phyloP scores from a whole-genome alignment of 2,888 invertebrate genomes.

The Leptura quadrifasciata region DNA sequence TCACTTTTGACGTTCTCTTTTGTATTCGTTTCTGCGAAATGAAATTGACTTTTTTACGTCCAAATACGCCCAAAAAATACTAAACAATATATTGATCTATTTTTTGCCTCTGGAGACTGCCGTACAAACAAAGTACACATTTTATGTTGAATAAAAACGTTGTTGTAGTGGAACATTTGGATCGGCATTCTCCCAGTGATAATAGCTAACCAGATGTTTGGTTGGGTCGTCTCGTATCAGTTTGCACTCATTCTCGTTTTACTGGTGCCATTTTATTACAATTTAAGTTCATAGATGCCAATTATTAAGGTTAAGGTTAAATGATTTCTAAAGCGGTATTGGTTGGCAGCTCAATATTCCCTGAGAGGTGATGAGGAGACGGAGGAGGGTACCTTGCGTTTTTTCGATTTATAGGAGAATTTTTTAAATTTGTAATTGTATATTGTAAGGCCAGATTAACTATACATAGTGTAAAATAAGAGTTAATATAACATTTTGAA shows the following conservation, averaged over 20 bases:
- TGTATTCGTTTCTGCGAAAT: too few relatives aligned
- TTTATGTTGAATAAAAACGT: too few relatives aligned
- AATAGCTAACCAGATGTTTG: not conserved
- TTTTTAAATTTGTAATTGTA: conserved; percentile 68
- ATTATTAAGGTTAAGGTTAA: conserved; percentile 58
- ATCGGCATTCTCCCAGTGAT: not conserved
- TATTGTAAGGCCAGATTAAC: conserved; percentile 66
- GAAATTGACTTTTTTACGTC: too few relatives aligned
- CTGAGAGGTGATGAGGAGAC: too few relatives aligned
- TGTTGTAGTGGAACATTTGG: conserved; percentile 20
- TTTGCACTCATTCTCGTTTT: conserved; percentile 55
- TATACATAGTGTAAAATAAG: conserved; percentile 71
- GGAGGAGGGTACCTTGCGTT: conserved; percentile 36
- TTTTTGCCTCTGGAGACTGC: too few relatives aligned
- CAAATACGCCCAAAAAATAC: too few relatives aligned
- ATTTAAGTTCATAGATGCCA: conserved; percentile 59
- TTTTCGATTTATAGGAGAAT: conserved; percentile 57
- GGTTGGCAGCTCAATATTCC: conserved; percentile 64
- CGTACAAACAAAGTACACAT: too few relatives aligned
- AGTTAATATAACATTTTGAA: conserved; percentile 61
- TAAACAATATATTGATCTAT: too few relatives aligned
- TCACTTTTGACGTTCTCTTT: too few relatives aligned
- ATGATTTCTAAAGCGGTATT: conserved; percentile 50
- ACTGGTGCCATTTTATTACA: conserved; percentile 63
- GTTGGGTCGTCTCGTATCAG: conserved; percentile 46